These are phyloP conservation scores for Leptinotarsa lineolata DNA, from an alignment of 1,140 invertebrate genomes.

Conservation along the genomic window DNA sequence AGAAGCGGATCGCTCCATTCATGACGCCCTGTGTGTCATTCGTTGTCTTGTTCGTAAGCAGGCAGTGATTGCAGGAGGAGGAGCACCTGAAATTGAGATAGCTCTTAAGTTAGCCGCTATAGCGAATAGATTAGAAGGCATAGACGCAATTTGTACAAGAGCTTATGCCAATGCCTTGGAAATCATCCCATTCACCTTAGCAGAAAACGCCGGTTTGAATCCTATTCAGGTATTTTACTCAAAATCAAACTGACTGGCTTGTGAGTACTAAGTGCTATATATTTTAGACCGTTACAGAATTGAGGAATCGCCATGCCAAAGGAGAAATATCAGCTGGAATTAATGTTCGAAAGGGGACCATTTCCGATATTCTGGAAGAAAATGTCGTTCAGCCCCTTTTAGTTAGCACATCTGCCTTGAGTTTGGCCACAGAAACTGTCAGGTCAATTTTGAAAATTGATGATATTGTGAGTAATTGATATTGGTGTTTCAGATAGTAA, in stretches of 20 bases:
- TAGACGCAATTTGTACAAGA: conserved; percentile 92
- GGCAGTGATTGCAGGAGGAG: conserved; percentile 91
- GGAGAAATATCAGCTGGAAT: conserved; percentile 87
- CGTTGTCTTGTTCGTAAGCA: conserved; percentile 90
- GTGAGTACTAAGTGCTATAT: not conserved
- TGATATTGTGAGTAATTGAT: conserved; percentile 76
- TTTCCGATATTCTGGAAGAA: conserved; percentile 96
- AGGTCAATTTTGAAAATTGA: conserved; percentile 98
- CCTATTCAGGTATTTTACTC: conserved; percentile 69
- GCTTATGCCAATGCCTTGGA: conserved; percentile 96
- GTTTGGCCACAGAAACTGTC: conserved; percentile 94
- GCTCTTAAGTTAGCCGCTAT: conserved; percentile 82
- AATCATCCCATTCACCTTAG: conserved; percentile 95
- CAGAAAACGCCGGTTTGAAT: conserved; percentile 99
- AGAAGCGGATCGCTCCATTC: conserved; percentile 93
- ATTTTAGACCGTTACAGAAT: conserved; percentile 88
- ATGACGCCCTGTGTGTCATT: conserved; percentile 98
- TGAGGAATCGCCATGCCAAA: conserved; percentile 90
- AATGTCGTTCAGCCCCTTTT: conserved; percentile 97
- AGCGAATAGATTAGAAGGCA: conserved; percentile 83
- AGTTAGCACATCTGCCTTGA: conserved; percentile 92
- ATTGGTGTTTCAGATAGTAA: not conserved
- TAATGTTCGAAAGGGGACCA: conserved; percentile 94
- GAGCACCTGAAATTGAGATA: conserved; percentile 95
- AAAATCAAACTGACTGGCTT: not conserved